Conservation (phyloP, 2,797 vertebrate species). For the Lutjanus campechanus region DNA sequence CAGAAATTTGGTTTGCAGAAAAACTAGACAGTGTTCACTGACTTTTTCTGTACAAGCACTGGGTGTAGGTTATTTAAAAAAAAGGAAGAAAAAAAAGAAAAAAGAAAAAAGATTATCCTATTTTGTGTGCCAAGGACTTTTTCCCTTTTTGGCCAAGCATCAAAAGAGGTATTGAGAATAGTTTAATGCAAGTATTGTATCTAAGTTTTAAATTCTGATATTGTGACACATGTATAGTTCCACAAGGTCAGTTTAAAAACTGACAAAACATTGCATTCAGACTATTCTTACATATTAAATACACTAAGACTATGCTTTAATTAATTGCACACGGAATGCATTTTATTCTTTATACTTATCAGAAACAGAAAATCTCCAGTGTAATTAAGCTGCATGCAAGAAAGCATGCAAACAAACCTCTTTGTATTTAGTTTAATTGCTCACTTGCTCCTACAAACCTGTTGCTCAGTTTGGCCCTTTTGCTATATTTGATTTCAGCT, state of each 20-base stretch:
- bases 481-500: neutral
- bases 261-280: neutral
- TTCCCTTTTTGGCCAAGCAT: no score
- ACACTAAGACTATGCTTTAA: neutral
- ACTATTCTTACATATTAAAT: neutral
- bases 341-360: neutral
- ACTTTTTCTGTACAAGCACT: no score
- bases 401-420: constrained; percentile 9
- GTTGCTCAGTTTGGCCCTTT: constrained; percentile 64
- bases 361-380: neutral
- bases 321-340: neutral
- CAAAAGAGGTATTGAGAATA: no score
- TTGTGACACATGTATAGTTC: no score
- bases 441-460: constrained; percentile 57
- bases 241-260: neutral
- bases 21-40: no score
- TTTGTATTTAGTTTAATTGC: neutral
- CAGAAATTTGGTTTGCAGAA: no score
- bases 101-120: no score
- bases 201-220: no score
- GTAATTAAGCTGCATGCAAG: neutral
- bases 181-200: no score
- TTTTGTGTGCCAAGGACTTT: no score
- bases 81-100: no score
- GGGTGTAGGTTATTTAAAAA: no score